Evolutionary conservation across 2,113 vertebrate species (phyloP).

Genomic region (Leucoraja erinaceus): DNA sequence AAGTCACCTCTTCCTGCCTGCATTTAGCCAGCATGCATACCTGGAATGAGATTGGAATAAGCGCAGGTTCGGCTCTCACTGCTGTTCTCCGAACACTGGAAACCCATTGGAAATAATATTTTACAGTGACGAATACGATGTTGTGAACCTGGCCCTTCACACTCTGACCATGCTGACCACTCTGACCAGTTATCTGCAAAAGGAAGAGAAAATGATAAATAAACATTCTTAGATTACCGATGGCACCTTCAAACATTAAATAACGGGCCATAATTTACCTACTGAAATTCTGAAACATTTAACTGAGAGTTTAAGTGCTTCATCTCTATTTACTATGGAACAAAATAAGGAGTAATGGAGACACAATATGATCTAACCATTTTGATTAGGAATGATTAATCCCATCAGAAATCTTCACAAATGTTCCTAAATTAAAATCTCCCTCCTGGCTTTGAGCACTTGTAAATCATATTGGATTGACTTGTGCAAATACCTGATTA

Average conservation of each 20-base stretch:
- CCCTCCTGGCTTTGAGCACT: background rate
- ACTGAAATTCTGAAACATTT: background rate
- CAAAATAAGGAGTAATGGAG: background rate
- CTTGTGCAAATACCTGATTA: background rate
- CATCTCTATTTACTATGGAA: background rate
- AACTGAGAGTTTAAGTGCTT: background rate
- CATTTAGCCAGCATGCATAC: slow-evolving; percentile 51
- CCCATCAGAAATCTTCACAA: background rate
- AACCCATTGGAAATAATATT: slow-evolving; percentile 78
- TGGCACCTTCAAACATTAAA: background rate
- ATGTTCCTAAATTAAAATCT: background rate
- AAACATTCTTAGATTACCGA: background rate
- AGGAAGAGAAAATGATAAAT: background rate
- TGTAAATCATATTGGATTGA: background rate
- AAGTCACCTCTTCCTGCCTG: no score
- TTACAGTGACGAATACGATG: slow-evolving; percentile 74
- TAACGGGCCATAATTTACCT: background rate
- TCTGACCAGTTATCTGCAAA: slow-evolving; percentile 87
- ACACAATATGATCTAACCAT: background rate
- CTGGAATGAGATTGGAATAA: slow-evolving; percentile 84
- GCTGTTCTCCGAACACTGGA: slow-evolving; percentile 81
- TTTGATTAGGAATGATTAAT: background rate
- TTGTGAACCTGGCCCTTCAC: slow-evolving; percentile 69
- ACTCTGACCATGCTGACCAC: slow-evolving; percentile 88
- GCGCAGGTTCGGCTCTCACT: slow-evolving; percentile 72